phyloP scores from a whole-genome alignment of 1,140 invertebrate genomes.

The Drosophila tani region DNA sequence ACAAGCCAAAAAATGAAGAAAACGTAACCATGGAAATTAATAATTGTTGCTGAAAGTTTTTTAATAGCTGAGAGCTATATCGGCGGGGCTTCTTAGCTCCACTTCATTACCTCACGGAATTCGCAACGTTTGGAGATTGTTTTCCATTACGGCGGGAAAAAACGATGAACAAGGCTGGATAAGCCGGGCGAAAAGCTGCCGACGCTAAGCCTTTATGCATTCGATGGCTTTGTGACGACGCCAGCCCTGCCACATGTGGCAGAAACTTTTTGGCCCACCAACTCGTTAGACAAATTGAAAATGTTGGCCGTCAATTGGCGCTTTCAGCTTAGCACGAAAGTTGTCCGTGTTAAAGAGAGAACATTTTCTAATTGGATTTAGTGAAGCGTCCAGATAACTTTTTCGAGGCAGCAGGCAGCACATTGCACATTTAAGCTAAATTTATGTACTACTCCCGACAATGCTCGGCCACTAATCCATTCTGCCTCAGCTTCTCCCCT shows the following conservation, averaged over 20 bases:
- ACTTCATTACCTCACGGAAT: conserved; percentile 76
- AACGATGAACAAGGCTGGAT: not conserved
- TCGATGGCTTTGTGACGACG: conserved; percentile 79
- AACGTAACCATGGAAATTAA: conserved; percentile 59
- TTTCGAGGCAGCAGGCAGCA: not conserved
- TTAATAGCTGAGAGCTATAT: conserved; percentile 46
- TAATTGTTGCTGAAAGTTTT: conserved; percentile 66
- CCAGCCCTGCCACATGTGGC: conserved; percentile 52
- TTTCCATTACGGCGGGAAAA: conserved; percentile 60
- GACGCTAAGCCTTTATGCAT: conserved; percentile 78
- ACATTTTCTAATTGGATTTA: conserved; percentile 36
- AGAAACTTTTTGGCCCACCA: conserved; percentile 65
- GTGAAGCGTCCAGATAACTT: conserved; percentile 6
- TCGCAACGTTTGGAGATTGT: conserved; percentile 60
- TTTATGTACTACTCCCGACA: conserved; percentile 20
- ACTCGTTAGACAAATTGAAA: conserved; percentile 82
- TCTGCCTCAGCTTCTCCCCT: not conserved
- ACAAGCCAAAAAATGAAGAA: conserved; percentile 35
- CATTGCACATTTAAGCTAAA: conserved; percentile 9
- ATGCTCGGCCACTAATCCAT: conserved; percentile 23
- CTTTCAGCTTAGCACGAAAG: conserved; percentile 52
- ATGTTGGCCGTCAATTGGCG: conserved; percentile 77
- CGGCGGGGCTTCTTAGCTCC: conserved; percentile 11
- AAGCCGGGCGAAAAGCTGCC: conserved; percentile 24
- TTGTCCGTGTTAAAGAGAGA: conserved; percentile 43